phyloP scores from a whole-genome alignment of 2,888 invertebrate genomes.

The Netelia fuscicornis region DNA sequence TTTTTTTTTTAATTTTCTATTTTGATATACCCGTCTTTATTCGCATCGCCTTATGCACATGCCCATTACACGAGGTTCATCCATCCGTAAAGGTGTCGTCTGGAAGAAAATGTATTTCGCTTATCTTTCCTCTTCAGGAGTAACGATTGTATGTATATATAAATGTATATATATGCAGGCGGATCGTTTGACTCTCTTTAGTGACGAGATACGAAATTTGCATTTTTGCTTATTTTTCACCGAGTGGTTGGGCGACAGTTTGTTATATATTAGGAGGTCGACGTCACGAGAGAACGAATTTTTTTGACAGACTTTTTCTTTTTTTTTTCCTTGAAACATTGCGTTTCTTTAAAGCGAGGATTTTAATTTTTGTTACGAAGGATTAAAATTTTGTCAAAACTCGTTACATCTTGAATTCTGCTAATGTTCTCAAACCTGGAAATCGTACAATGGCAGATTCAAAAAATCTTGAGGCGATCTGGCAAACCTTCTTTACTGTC shows the following conservation, averaged over 20 bases:
- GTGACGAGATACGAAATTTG: conserved; percentile 26
- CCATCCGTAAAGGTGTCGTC: conserved; percentile 50
- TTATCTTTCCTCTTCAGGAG: conserved; percentile 41
- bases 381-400: too few relatives aligned
- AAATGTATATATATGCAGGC: background rate
- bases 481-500: too few relatives aligned
- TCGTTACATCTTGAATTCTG: too few relatives aligned
- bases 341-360: too few relatives aligned
- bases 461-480: too few relatives aligned
- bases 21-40: conserved; percentile 14
- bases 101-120: conserved; percentile 31
- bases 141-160: conserved; percentile 2
- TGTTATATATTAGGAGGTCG: background rate
- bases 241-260: background rate
- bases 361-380: too few relatives aligned
- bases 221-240: conserved; percentile 18
- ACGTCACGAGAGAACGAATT: background rate
- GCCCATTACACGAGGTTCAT: conserved; percentile 30
- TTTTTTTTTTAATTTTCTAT: conserved; percentile 5
- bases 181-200: background rate
- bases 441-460: too few relatives aligned
- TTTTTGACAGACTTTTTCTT: background rate
- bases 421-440: too few relatives aligned
- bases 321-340: too few relatives aligned
- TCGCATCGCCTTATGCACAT: background rate